Evolutionary conservation across 2,113 vertebrate species (phyloP).

Genomic region (Oncorhynchus tshawytscha): DNA sequence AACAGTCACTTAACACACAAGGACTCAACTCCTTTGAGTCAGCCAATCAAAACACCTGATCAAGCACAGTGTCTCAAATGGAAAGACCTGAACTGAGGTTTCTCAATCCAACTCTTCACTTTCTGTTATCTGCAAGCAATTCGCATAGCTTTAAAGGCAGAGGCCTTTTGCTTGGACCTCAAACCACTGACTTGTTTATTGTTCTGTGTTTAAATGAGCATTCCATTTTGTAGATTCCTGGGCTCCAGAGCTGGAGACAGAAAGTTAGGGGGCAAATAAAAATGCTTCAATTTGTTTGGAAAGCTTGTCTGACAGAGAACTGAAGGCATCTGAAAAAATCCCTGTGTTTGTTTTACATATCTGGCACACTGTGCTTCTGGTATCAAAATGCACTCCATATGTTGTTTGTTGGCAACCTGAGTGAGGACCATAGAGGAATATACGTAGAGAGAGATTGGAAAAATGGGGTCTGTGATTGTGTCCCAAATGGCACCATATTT

Average conservation of each 20-base stretch:
- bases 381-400: constrained; percentile 28
- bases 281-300: constrained; percentile 39
- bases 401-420: constrained; percentile 29
- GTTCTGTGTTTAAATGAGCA: constrained; percentile 44
- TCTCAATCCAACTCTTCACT: constrained; percentile 28
- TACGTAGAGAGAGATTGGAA: neutral
- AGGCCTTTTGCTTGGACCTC: constrained; percentile 25
- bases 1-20: neutral
- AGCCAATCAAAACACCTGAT: neutral
- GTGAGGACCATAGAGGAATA: constrained; percentile 9
- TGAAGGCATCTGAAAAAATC: constrained; percentile 27
- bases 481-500: no score
- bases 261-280: constrained; percentile 29
- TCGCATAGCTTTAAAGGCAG: constrained; percentile 36
- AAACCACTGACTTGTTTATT: constrained; percentile 48
- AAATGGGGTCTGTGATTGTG: neutral
- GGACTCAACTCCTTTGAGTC: constrained; percentile 15
- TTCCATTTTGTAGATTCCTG: constrained; percentile 33
- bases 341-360: constrained; percentile 45
- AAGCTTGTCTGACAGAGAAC: constrained; percentile 27
- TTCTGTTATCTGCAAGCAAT: constrained; percentile 49
- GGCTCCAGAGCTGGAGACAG: neutral
- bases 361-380: constrained; percentile 12
- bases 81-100: constrained; percentile 8
- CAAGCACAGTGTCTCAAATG: constrained; percentile 8